Percentiles rank a stretch among this genome's conserved stretches.
phyloP scores from a whole-genome alignment of 2,113 vertebrate genomes.

The Hydropotes inermis region DNA sequence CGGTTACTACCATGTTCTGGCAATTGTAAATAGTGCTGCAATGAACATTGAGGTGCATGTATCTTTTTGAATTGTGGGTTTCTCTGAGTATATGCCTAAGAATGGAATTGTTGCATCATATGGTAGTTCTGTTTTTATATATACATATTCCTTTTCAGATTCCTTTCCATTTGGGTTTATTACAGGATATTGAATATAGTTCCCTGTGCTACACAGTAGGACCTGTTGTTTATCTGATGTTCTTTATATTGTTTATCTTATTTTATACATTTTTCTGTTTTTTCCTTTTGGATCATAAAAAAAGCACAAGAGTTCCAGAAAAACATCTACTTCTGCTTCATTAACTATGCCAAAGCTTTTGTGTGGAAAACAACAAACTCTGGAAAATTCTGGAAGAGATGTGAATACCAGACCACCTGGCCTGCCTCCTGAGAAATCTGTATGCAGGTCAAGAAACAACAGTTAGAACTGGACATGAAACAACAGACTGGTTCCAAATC shows the following conservation, averaged over 20 bases:
- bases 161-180: neutral
- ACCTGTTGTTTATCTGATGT: neutral
- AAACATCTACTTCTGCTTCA: neutral
- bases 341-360: neutral
- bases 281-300: neutral
- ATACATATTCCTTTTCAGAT: neutral
- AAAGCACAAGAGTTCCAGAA: neutral
- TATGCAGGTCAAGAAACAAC: neutral
- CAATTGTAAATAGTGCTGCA: neutral
- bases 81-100: neutral
- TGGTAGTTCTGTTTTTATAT: neutral
- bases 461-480: neutral
- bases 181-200: neutral
- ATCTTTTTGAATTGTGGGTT: neutral
- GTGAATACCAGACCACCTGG: neutral
- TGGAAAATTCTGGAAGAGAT: neutral
- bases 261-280: neutral
- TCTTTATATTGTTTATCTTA: neutral
- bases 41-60: neutral
- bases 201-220: neutral
- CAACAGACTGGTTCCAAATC: neutral
- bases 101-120: neutral
- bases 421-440: neutral
- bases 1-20: neutral
- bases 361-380: neutral